Evolutionary conservation across 2,797 vertebrate genomes (phyloP), one percentile per base, ranked within the genome.

Genomic region (Sparus aurata): DNA sequence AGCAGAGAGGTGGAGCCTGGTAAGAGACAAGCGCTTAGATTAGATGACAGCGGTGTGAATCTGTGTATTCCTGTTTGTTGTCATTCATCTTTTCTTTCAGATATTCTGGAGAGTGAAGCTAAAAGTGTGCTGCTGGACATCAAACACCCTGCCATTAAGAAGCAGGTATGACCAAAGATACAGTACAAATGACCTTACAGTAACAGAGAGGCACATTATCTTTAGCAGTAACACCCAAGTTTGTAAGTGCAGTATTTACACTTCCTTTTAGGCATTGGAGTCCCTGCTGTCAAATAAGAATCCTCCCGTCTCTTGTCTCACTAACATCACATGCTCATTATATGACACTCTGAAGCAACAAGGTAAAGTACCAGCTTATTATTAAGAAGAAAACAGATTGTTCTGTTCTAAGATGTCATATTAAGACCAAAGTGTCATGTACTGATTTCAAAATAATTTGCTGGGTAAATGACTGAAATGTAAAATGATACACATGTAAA

Each of bases 101-200:
- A 96, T 83, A 69, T 94, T 80, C 86, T 98, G 89, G 97, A 99
- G 93, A 93, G 76, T 1, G 98, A 99, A 94, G 96, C 95, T 79
- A 97, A 96, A 93, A 95, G 91, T 54, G 89, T 96, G 77, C 91
- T 99, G 89, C 93, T 98, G 84, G 98, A 99, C 77, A 98, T 99
- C 89, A 99, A 98, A 92, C 97, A 99, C 75, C 97, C 98, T 30
- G 97, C 96, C 71, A 96, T 98, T 78, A 99, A 98, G 93, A 99
- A 97, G 91, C 98, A 99, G 96, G 98, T 97, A 65, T 0, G 27
- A 47, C 3, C 9, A 75, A 5, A 64, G 4, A 47, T 57, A 25
- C 17, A 18, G 5, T 2, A 54, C 27, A 46, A 3, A 55, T 2
- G 0, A 22, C 27, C 11, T 34, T 23, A 60, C 17, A 38, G 38